Evolutionary conservation across 2,888 invertebrate species (phyloP).

Genomic region (Chelonus formosanus): DNA sequence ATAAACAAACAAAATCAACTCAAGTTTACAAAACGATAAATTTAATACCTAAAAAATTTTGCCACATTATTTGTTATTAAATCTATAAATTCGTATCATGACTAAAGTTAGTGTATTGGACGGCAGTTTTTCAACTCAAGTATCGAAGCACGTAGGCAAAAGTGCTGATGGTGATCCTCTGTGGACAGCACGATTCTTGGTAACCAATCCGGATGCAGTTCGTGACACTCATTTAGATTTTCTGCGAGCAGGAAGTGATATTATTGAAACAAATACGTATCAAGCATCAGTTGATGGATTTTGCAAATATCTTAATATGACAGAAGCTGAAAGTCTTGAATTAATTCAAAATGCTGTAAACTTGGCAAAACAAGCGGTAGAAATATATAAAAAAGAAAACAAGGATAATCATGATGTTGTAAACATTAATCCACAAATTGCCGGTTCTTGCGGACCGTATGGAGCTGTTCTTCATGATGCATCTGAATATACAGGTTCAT

Average conservation of each 20-base stretch:
- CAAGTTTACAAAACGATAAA: too few relatives aligned
- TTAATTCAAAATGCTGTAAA: conserved; percentile 80
- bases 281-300: conserved; percentile 70
- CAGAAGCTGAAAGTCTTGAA: conserved; percentile 73
- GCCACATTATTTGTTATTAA: too few relatives aligned
- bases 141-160: conserved; percentile 78
- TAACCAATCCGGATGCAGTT: conserved; percentile 81
- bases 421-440: conserved; percentile 71
- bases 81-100: neutral
- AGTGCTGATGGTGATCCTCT: conserved; percentile 86
- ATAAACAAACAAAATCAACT: too few relatives aligned
- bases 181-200: conserved; percentile 87
- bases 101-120: conserved; percentile 65
- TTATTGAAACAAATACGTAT: conserved; percentile 69
- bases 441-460: conserved; percentile 92
- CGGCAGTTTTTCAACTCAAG: conserved; percentile 85
- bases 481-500: conserved; percentile 92
- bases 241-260: conserved; percentile 84
- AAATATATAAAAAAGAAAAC: conserved; percentile 48
- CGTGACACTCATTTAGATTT: conserved; percentile 84
- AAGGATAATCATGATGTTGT: conserved; percentile 37
- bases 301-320: conserved; percentile 75
- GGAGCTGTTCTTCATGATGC: conserved; percentile 90
- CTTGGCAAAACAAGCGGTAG: conserved; percentile 76
- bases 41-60: too few relatives aligned